These are phyloP conservation scores for Magallana gigas DNA, from an alignment of 1,140 invertebrate species.

Conservation along the genomic window DNA sequence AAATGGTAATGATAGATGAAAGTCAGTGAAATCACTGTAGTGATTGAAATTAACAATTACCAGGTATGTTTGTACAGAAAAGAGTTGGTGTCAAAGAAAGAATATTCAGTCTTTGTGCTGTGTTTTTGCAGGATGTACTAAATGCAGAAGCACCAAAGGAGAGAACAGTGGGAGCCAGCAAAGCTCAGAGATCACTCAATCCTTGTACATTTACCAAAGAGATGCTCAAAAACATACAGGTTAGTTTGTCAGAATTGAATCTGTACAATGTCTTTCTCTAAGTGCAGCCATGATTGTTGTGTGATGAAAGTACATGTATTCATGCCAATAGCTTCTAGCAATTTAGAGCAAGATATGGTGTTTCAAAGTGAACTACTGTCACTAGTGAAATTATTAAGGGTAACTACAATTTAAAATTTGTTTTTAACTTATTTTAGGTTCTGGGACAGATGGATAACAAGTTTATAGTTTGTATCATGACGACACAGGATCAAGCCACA, in stretches of 20 bases:
- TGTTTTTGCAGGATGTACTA: slow-evolving; percentile 50
- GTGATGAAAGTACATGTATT: too few species aligned
- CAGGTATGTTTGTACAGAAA: too few species aligned
- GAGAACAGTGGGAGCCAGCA: slow-evolving; percentile 31
- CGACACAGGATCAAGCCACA: not conserved
- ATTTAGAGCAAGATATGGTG: too few species aligned
- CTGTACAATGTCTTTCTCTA: not conserved
- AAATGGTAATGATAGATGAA: slow-evolving; percentile 58
- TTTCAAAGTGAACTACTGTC: too few species aligned
- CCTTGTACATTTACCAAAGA: slow-evolving; percentile 69
- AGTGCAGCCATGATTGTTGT: slow-evolving; percentile 61
- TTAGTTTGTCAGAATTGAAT: slow-evolving; percentile 40
- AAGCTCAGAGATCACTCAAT: slow-evolving; percentile 46
- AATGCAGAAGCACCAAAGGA: slow-evolving; percentile 44
- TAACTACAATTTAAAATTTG: not conserved
- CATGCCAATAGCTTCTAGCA: too few species aligned
- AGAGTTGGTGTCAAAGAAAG: too few species aligned
- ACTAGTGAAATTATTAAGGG: too few species aligned
- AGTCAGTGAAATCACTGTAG: too few species aligned
- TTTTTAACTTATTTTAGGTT: slow-evolving; percentile 75
- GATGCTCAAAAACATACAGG: slow-evolving; percentile 67
- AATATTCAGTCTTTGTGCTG: not conserved
- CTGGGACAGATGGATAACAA: slow-evolving; percentile 85
- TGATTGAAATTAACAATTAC: too few species aligned
- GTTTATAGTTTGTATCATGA: slow-evolving; percentile 82